These are phyloP conservation scores for Muscicapa comitata DNA, from an alignment of 2,797 vertebrate species.

Conservation along the genomic window DNA sequence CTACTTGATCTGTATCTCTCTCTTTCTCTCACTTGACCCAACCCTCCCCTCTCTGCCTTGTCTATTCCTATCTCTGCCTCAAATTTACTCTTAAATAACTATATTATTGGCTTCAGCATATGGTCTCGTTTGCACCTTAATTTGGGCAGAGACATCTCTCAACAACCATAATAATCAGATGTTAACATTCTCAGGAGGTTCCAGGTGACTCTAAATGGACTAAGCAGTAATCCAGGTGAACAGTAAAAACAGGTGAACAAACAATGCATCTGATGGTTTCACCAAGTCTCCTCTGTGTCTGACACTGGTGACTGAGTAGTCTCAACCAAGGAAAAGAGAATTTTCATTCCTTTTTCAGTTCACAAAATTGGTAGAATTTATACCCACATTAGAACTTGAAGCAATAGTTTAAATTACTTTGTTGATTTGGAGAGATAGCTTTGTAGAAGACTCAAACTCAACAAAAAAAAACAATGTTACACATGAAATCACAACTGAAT, in stretches of 20 bases:
- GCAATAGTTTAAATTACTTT: not conserved
- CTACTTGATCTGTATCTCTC: not conserved
- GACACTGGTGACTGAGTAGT: not conserved
- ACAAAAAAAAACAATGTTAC: not conserved
- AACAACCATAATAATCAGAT: not conserved
- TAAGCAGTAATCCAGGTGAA: no score
- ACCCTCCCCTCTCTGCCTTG: fast-evolving
- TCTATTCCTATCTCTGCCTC: not conserved
- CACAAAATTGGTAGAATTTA: not conserved
- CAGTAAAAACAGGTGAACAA: not conserved
- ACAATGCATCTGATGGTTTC: not conserved
- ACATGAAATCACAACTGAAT: not conserved
- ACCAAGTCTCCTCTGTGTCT: not conserved
- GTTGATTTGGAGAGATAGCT: not conserved
- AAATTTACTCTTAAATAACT: not conserved
- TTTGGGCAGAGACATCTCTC: not conserved
- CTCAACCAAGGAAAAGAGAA: not conserved
- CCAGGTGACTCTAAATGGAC: not conserved
- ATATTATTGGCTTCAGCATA: not conserved
- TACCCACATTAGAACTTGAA: not conserved
- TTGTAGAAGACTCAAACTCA: not conserved
- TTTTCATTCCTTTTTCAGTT: not conserved
- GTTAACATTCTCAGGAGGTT: not conserved
- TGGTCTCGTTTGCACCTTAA: not conserved
- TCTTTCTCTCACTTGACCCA: fast-evolving